A percentile compares a stretch with the other conserved stretches of the same genome.
phyloP scores from a whole-genome alignment of 2,888 invertebrate species.

The Tetramorium bicarinatum region DNA sequence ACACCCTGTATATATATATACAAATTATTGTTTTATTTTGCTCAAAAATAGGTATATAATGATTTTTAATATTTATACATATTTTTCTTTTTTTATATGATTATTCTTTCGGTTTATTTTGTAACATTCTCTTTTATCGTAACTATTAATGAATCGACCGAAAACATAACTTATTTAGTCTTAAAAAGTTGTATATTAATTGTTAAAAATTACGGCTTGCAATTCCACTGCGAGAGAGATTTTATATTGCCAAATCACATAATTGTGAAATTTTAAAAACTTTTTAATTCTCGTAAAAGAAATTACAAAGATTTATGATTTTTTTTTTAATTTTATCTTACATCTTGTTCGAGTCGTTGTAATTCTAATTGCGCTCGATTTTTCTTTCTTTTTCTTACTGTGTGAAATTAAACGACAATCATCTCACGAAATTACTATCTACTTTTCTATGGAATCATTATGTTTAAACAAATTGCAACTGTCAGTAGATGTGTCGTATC shows the following conservation, averaged over 20 bases:
- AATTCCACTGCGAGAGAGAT: background rate
- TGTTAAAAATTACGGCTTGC: background rate
- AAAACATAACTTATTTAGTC: background rate
- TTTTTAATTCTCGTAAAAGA: background rate
- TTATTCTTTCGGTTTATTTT: background rate
- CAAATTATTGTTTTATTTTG: background rate
- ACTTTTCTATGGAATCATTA: background rate
- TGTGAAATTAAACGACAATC: background rate
- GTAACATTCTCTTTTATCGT: background rate
- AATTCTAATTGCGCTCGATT: background rate
- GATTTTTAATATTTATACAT: background rate
- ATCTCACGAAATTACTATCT: conserved; percentile 6
- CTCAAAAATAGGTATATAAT: background rate
- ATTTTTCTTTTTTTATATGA: background rate
- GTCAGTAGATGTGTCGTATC: conserved; percentile 38
- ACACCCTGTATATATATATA: too few relatives aligned
- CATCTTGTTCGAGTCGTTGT: background rate
- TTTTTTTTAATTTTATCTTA: background rate
- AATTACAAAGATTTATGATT: background rate
- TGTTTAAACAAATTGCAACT: conserved; percentile 23
- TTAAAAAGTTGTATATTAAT: background rate
- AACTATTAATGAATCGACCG: background rate
- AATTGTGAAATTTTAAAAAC: background rate
- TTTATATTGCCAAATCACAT: background rate
- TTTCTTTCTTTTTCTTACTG: background rate